A percentile compares a stretch with the other conserved stretches of the same genome.
Conservation (phyloP, 2,888 invertebrate species). For the Atethmia centrago region DNA sequence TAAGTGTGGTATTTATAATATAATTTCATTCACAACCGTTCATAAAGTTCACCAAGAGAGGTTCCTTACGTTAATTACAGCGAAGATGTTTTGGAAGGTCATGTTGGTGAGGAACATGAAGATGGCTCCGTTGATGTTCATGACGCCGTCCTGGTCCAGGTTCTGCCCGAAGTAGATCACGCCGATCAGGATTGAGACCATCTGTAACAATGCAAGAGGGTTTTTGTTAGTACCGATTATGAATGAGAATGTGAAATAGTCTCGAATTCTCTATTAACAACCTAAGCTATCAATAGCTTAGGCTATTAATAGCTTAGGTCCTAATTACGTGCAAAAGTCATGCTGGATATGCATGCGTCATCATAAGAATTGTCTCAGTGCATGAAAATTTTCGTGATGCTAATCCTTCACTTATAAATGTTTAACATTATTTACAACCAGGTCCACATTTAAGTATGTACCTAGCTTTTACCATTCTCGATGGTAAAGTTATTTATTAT, state of each 20-base stretch:
- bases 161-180: constrained; percentile 96
- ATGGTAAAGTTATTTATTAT: too few relatives aligned
- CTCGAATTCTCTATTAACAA: too few relatives aligned
- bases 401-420: not conserved
- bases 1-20: too few relatives aligned
- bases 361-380: not conserved
- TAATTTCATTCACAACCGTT: too few relatives aligned
- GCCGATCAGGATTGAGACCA: constrained; percentile 96
- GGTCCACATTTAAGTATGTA: not conserved
- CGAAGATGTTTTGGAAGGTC: constrained; percentile 98
- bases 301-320: too few relatives aligned
- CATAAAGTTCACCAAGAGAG: too few relatives aligned
- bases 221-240: not conserved
- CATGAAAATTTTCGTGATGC: not conserved
- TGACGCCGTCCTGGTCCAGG: constrained; percentile 96
- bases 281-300: too few relatives aligned
- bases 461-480: not conserved
- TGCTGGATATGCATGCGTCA: not conserved
- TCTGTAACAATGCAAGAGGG: constrained; percentile 87
- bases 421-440: not conserved
- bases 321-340: not conserved
- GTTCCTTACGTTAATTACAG: constrained; percentile 95
- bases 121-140: constrained; percentile 98
- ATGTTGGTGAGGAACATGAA: constrained; percentile 97
- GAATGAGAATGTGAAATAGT: not conserved